Evolutionary conservation across 2,888 invertebrate genomes (phyloP), one percentile per base, ranked within the genome.

Genomic region (Pheosia gnoma): DNA sequence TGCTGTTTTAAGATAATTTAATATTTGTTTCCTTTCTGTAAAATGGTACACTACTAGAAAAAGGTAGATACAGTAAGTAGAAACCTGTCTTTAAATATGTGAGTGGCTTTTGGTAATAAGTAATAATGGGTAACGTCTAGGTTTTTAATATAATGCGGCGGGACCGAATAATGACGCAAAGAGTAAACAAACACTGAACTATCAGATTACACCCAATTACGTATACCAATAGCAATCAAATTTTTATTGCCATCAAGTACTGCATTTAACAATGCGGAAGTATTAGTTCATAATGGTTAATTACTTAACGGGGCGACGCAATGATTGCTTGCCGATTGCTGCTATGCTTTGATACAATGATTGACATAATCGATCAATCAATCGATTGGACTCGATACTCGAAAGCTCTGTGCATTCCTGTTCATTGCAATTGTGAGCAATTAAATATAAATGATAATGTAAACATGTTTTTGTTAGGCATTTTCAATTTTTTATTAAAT

Each of bases 321-420:
- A 47, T 61, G 61, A 67, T 67, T 63, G 60, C 49, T 70, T 65
- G 59, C 67, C 62, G 67, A 66, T 67, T 55, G 47, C 54, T 49
- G 49, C 41, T 41, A 52, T 65, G 71, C 58, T 71, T 66, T 71
- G 54, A 71, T 66, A 57, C 5, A 57, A 61, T 71, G 71, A 71
- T 71, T 68, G 66, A 63, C 58, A 59, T 64, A 62, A 71, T 62
- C 63, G 55, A 61, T 58, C 60, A 45, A 61, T 65, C 58, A 54
- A 67, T 60, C 65, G 11, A n/a, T 36, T 63, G 7, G 55, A 57
- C 13, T 56, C 43, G 38, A 54, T 38, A 39, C 11, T 38, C 56
- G 39, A 56, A 39, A 11, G 43, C 25, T 62, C 54, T 60, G 37
- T 62, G 55, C 52, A 52, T 61, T 61, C 59, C 39, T 54, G 66